Evolutionary conservation across 2,888 invertebrate genomes (phyloP), one percentile per base, ranked within the genome.

Genomic region (Ypsolopha sequella): DNA sequence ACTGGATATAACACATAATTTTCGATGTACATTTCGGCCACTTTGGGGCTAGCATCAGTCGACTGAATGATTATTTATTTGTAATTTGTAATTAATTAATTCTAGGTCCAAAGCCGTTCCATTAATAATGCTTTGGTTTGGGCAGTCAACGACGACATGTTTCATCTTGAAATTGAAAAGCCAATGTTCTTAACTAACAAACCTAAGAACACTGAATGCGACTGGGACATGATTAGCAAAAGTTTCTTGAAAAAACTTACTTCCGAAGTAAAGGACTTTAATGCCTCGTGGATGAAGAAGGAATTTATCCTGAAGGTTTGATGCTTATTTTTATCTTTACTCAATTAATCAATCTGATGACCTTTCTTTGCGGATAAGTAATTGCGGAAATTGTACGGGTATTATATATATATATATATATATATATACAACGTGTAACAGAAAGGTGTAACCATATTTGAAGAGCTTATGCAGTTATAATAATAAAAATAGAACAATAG

Each of bases 221-320:
- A 71, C 51, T 64, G 65, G 64, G 61, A 72, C 39, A 60, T 66
- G 51, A 58, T 73, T 2, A 64, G 70, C 43, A 63, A 62, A 53
- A 61, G 71, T 36, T 41, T 64, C 41, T 53, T 75, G 38, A 54
- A 69, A 33, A 55, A 63, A 10, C 60, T 69, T 41, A 68, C 67
- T 41, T 56, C 73, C 41, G 84, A 80, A 52, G 68, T 72, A 39
- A 71, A 73, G 7, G 66, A 77, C 52, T 75, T 82, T 51, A 80
- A 66, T 60, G 68, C 66, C 2, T 62, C 76, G 39, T 84, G 81
- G 81, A 59, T 84, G 68, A 80, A 76, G 58, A 82, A 75, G 55
- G 80, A 81, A 50, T 78, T 75, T 54, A 67, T 80, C 43, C 62
- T 69, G 41, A 81, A 76, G 76, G 84, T 84, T 60, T 33, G 41